Percentiles rank a stretch among this genome's conserved stretches.
Conservation (phyloP, 2,888 invertebrate species). For the Pseudococcus longispinus region DNA sequence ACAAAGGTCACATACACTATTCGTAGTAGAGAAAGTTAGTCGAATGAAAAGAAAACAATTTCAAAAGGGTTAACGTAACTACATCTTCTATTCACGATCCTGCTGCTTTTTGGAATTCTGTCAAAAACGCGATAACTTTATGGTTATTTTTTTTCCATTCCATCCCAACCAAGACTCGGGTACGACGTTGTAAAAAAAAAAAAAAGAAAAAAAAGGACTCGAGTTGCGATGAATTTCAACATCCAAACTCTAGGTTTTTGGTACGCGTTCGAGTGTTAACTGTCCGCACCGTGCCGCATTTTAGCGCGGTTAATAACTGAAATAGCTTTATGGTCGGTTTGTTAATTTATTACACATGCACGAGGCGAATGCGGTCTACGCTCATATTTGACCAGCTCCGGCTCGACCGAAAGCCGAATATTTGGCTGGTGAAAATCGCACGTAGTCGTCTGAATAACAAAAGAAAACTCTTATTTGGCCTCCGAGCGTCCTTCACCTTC, state of each 20-base stretch:
- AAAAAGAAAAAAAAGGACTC: background rate
- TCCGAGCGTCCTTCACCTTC: background rate
- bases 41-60: constrained; percentile 27
- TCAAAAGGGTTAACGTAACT: background rate
- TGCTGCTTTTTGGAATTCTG: constrained; percentile 30
- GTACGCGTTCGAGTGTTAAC: constrained; percentile 16
- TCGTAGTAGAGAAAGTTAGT: background rate
- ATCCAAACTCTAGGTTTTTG: background rate
- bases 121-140: constrained; percentile 39
- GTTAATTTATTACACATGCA: background rate
- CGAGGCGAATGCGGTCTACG: background rate
- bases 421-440: background rate
- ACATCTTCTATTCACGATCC: background rate
- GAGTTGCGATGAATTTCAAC: background rate
- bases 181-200: background rate
- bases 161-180: background rate
- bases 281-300: background rate
- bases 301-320: constrained; percentile 4
- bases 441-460: background rate
- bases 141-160: background rate
- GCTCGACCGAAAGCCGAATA: background rate
- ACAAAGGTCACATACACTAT: background rate
- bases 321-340: constrained; percentile 40
- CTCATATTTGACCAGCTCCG: background rate
- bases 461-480: background rate